Evolutionary conservation across 2,797 vertebrate genomes (phyloP), one percentile per base, ranked within the genome.

Genomic region (Aldrovandia affinis): DNA sequence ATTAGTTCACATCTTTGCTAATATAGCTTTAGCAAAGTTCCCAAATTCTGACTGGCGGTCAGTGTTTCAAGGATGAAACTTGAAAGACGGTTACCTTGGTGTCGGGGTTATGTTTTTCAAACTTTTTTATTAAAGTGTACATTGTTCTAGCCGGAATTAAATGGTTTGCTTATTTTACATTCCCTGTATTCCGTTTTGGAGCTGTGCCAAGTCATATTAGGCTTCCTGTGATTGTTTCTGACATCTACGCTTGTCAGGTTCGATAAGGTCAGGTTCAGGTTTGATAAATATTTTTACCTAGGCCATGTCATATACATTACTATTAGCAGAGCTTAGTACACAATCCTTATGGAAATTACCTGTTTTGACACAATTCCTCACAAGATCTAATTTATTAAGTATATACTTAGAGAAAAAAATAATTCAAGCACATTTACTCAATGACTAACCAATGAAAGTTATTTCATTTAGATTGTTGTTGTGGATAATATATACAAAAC

Each of bases 221-320:
- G 20, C 52, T 86, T 30, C 78, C 36, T 28, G 9, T 84, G 57
- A 85, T 87, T 50, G 68, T 80, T 84, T 85, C 30, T 88, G 81
- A 7, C 33, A 80, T 33, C n/a, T 44, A 25, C 73, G 2, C 63
- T 36, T 25, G 81, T n/a, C 63, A 57, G 83, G n/a, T n/a, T n/a
- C n/a, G n/a, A n/a, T n/a, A n/a, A n/a, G n/a, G n/a, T n/a, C n/a
- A n/a, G n/a, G n/a, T n/a, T n/a, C n/a, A 65, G 30, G 25, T 78
- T 78, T 25, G 8, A 25, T 52, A 39, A 52, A 52, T 52, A n/a
- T 78, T n/a, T 22, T 47, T 80, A 33, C 47, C 39, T 57, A 10
- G 14, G 30, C 77, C 33, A 36, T 30, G 33, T 61, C 79, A 81
- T 70, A 70, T 47, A 68, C 61, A 84, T 81, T 81, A 84, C 30